Evolutionary conservation across 2,797 vertebrate species (phyloP).

Genomic region (Capromys pilorides): DNA sequence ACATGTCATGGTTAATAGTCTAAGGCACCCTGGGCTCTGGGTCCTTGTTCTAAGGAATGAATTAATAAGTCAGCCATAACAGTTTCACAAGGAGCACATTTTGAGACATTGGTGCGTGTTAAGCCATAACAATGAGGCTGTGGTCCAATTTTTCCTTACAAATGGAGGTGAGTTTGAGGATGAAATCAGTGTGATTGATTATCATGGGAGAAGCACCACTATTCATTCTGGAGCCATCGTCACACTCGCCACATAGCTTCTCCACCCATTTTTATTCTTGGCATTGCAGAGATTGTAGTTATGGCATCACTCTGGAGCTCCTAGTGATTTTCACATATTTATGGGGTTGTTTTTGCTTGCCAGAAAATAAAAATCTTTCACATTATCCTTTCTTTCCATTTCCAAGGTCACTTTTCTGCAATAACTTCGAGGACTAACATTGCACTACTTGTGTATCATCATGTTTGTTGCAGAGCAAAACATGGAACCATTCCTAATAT

Average conservation of each 20-base stretch:
- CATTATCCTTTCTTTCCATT: not conserved
- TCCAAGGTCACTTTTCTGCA: not conserved
- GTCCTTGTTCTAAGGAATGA: not conserved
- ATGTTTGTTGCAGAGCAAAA: not conserved
- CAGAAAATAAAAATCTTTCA: not conserved
- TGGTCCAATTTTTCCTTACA: not conserved
- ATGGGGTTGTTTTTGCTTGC: not conserved
- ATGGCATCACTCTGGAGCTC: not conserved
- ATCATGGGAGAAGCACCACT: not conserved
- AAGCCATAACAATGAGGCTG: not conserved
- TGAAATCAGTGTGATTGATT: not conserved
- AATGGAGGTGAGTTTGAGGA: not conserved
- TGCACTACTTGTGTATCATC: not conserved
- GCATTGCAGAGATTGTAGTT: not conserved
- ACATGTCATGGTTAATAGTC: not conserved
- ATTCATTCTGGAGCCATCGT: not conserved
- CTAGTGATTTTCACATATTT: accelerated
- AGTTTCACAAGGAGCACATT: not conserved
- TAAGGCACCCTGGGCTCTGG: not conserved
- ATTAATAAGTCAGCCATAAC: not conserved
- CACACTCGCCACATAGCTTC: not conserved
- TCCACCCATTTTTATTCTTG: not conserved
- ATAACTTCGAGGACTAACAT: accelerated
- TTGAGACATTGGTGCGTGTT: not conserved
- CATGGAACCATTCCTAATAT: not conserved